phyloP scores from a whole-genome alignment of 2,797 vertebrate species.

The Protosalanx chinensis region DNA sequence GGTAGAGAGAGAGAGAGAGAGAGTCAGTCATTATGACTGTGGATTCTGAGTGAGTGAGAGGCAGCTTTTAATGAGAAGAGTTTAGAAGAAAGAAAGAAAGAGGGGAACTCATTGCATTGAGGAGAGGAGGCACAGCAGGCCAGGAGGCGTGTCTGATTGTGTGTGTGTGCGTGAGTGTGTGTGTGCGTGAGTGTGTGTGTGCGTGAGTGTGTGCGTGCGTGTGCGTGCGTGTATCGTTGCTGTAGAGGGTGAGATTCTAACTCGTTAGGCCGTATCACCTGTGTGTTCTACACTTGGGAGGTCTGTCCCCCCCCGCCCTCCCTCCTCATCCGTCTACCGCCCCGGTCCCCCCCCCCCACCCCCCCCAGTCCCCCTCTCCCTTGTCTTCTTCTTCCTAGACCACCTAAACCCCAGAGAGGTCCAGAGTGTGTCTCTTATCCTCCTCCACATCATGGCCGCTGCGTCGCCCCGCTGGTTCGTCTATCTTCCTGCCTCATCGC shows the following conservation, averaged over 20 bases:
- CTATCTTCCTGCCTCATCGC: conserved; percentile 37
- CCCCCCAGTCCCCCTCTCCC: background rate
- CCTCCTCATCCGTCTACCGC: background rate
- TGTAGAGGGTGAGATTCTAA: conserved; percentile 18
- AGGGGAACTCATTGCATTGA: background rate
- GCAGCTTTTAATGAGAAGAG: background rate
- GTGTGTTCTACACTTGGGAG: conserved; percentile 54
- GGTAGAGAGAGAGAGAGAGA: no score
- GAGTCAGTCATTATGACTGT: no score
- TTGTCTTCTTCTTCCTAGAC: no score
- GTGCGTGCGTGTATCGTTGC: background rate
- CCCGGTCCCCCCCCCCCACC: background rate
- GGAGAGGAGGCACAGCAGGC: background rate
- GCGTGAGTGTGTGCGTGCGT: background rate
- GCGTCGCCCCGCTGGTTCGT: conserved; percentile 24
- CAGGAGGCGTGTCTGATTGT: background rate
- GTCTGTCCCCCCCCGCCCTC: conserved; percentile 30
- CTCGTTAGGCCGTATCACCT: conserved; percentile 40
- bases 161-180: background rate
- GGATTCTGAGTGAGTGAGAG: background rate
- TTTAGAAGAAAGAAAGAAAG: background rate
- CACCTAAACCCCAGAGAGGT: background rate
- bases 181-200: background rate
- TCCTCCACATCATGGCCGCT: background rate
- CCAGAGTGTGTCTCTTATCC: background rate